A percentile compares a stretch with the other conserved stretches of the same genome.
phyloP scores from a whole-genome alignment of 2,888 invertebrate genomes.

The Noctua janthina region DNA sequence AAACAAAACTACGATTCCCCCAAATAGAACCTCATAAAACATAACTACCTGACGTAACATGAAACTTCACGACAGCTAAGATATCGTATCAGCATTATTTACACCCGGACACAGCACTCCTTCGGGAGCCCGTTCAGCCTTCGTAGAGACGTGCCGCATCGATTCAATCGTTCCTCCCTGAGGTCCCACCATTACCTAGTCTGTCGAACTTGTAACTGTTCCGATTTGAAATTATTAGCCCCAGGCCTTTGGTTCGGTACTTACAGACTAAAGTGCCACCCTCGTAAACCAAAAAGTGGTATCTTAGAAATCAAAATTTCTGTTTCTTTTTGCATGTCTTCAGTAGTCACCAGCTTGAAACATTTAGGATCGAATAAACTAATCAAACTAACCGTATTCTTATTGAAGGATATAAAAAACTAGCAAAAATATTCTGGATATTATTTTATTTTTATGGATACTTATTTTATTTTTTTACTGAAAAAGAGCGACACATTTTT shows the following conservation, averaged over 20 bases:
- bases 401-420: neutral
- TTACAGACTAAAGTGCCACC: slow-evolving; percentile 4
- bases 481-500: neutral
- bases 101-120: slow-evolving; percentile 52
- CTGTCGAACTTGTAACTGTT: slow-evolving; percentile 73
- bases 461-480: neutral
- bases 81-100: slow-evolving; percentile 64
- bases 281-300: neutral
- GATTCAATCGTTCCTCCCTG: slow-evolving; percentile 71
- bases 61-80: slow-evolving; percentile 56
- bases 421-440: neutral
- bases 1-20: neutral
- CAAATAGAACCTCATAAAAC: slow-evolving; percentile 27
- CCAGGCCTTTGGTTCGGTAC: slow-evolving; percentile 54
- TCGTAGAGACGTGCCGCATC: slow-evolving; percentile 60
- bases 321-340: neutral
- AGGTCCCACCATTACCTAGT: slow-evolving; percentile 72
- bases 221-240: slow-evolving; percentile 77
- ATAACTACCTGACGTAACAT: slow-evolving; percentile 55
- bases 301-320: neutral
- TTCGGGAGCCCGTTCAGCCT: slow-evolving; percentile 43
- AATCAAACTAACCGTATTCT: neutral
- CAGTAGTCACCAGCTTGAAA: neutral
- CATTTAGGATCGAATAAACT: neutral
- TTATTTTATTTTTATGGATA: neutral